phyloP scores from a whole-genome alignment of 1,140 invertebrate species.

The Trachymyrmex cornetzi region DNA sequence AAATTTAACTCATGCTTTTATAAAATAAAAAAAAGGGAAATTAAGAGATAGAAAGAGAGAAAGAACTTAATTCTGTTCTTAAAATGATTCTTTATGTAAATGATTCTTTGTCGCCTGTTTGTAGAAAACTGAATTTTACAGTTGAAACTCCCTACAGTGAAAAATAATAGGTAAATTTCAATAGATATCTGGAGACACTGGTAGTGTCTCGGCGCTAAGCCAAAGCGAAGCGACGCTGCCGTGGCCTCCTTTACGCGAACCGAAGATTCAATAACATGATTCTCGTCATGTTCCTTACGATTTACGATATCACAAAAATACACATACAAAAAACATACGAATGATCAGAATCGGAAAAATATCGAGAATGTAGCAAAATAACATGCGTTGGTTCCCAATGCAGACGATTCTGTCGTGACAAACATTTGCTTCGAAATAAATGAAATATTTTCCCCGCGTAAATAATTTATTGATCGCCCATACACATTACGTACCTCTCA shows the following conservation, averaged over 20 bases:
- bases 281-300: neutral
- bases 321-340: no score
- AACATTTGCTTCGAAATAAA: constrained; percentile 56
- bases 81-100: constrained; percentile 10
- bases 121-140: neutral
- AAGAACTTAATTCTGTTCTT: neutral
- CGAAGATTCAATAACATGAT: neutral
- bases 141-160: neutral
- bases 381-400: neutral
- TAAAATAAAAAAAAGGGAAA: neutral
- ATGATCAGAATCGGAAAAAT: neutral
- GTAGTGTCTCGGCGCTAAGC: no score
- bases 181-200: no score
- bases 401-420: neutral
- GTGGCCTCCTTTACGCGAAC: no score
- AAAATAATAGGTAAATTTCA: neutral
- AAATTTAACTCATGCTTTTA: neutral
- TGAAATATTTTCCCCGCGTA: constrained; percentile 16
- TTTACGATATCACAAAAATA: neutral
- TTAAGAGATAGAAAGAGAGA: neutral
- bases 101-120: constrained; percentile 17
- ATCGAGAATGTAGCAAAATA: neutral
- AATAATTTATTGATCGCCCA: constrained; percentile 83
- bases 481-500: constrained; percentile 71
- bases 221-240: no score